A percentile compares a stretch with the other conserved stretches of the same genome.
Conservation (phyloP, 2,797 vertebrate genomes). For the Toxotes lorentzi region DNA sequence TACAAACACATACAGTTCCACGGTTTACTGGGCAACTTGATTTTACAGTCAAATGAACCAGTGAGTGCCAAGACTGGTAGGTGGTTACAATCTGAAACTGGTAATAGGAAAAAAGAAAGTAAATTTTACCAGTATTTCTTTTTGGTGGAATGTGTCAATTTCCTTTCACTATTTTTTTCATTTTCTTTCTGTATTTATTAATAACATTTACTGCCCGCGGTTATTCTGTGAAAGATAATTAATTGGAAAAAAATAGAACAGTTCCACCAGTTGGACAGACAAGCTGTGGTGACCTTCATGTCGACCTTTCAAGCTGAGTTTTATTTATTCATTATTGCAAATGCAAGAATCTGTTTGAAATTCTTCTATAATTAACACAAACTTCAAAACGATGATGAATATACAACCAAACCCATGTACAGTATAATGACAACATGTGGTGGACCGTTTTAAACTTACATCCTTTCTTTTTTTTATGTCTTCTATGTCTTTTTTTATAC, state of each 20-base stretch:
- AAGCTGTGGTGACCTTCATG: neutral
- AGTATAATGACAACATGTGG: neutral
- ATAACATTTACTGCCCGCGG: neutral
- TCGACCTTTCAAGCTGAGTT: neutral
- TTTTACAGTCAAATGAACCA: constrained; percentile 58
- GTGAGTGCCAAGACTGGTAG: neutral
- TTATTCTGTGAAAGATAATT: constrained; percentile 19
- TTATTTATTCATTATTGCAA: neutral
- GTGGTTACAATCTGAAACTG: constrained; percentile 10
- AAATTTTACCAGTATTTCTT: neutral
- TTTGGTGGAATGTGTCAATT: constrained; percentile 15
- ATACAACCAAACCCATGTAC: neutral
- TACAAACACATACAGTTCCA: neutral
- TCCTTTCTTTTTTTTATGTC: too few species aligned
- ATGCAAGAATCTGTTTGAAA: neutral
- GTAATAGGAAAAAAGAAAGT: neutral
- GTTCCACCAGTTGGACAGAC: neutral
- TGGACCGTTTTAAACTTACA: neutral
- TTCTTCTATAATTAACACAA: neutral
- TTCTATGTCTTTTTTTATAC: neutral
- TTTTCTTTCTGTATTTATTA: constrained; percentile 36
- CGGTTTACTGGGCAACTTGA: constrained; percentile 12
- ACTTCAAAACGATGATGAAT: neutral
- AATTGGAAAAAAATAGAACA: neutral
- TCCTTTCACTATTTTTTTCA: constrained; percentile 2